A percentile compares a stretch with the other conserved stretches of the same genome.
Conservation (phyloP, 1,140 invertebrate genomes). For the Papilio helenus region DNA sequence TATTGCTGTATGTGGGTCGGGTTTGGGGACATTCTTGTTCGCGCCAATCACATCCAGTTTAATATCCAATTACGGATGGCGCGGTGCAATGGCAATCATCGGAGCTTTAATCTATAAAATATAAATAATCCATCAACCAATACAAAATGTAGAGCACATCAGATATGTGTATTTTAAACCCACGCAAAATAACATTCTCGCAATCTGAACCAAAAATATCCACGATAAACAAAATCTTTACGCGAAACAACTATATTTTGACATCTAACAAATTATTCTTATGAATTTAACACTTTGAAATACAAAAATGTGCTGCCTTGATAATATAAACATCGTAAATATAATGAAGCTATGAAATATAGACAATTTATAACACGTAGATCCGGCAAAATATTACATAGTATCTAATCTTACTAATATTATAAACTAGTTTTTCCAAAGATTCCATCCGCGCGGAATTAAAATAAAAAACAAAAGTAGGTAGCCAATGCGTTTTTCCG, state of each 20-base stretch:
- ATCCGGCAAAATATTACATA: neutral
- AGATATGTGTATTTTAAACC: neutral
- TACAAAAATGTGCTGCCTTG: neutral
- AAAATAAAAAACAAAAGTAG: no score
- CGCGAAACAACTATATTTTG: slow-evolving; percentile 11
- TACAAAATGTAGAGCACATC: neutral
- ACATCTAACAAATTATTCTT: slow-evolving; percentile 11
- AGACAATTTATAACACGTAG: neutral
- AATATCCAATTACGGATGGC: slow-evolving; percentile 86
- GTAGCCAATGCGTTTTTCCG: no score
- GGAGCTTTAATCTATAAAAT: slow-evolving; percentile 88
- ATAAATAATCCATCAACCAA: neutral
- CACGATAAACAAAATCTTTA: neutral
- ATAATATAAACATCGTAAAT: slow-evolving; percentile 19
- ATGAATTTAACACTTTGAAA: slow-evolving; percentile 11
- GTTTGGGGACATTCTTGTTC: slow-evolving; percentile 93
- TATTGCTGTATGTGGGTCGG: slow-evolving; percentile 97
- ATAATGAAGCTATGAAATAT: neutral
- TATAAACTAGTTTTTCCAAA: no score
- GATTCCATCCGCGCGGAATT: no score
- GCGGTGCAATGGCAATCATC: slow-evolving; percentile 90
- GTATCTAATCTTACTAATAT: neutral
- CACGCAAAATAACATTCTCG: slow-evolving; percentile 16
- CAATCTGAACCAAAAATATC: slow-evolving; percentile 5
- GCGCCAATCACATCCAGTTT: slow-evolving; percentile 89